Evolutionary conservation across 2,797 vertebrate species (phyloP), one percentile per base, ranked within the genome.

Genomic region (Echiichthys vipera): DNA sequence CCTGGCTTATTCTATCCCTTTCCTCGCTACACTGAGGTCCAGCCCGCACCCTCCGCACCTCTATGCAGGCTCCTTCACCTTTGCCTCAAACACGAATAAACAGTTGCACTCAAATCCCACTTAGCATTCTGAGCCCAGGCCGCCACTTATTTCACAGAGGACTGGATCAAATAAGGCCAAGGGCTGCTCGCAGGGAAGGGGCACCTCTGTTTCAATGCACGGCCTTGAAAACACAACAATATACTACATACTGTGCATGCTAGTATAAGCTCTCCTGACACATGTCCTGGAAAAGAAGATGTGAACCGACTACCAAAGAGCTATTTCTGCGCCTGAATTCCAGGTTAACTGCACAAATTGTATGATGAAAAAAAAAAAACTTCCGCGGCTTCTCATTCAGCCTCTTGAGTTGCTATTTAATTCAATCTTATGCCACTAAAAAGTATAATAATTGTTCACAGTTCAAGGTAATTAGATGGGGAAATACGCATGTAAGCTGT

Each of bases 121-220:
- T 87, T 92, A 83, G 90, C 74, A 91, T 91, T 90, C 90, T 49
- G 50, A 81, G 67, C 55, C 55, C 24, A 4, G 57, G 71, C 74
- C 79, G 72, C 68, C 50, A 81, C 77, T 81, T 85, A 77, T 84
- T 86, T 88, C 84, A 65, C 78, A 78, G 50, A 78, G 50, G 80
- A 83, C 77, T 67, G 78, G 83, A 87, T 94, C 83, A 88, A 91
- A 91, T 81, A 68, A 84, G 90, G 81, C 76, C 75, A 74, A 77
- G 78, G 84, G 53, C 64, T 72, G 47, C 78, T 72, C 17, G 30
- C 58, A 25, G 62, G 36, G 39, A 61, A 32, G 65, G 73, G 69
- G 57, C 71, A 65, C 68, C 34, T 70, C 36, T 36, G 71, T 58
- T 63, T 69, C 54, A 46, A 40, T 45, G 51, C 46, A 37, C 1